A percentile compares a stretch with the other conserved stretches of the same genome.
Evolutionary conservation across 2,113 vertebrate species (phyloP).

Genomic region (Potamarius usumacintae): DNA sequence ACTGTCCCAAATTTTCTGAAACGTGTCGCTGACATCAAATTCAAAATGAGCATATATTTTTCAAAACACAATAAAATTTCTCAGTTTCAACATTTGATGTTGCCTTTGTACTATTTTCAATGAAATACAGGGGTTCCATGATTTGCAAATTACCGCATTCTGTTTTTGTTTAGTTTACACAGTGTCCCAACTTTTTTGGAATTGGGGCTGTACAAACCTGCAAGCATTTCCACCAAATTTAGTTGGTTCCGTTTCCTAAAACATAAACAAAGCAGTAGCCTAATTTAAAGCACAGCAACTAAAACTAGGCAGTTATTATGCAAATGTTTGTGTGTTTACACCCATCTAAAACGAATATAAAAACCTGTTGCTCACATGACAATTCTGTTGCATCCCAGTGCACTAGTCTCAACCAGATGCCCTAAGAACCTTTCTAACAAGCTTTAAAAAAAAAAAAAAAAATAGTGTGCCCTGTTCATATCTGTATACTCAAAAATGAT

Average conservation of each 20-base stretch:
- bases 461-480: background rate
- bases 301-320: background rate
- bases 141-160: too few species aligned
- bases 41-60: too few species aligned
- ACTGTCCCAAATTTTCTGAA: too few species aligned
- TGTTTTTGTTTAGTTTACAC: too few species aligned
- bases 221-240: background rate
- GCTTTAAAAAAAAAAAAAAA: background rate
- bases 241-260: background rate
- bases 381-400: background rate
- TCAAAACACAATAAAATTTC: too few species aligned
- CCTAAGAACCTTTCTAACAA: background rate
- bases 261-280: background rate
- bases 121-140: too few species aligned
- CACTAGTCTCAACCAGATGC: background rate
- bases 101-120: too few species aligned
- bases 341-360: background rate
- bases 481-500: constrained; percentile 5
- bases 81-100: too few species aligned
- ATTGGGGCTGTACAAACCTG: background rate
- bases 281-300: background rate
- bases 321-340: background rate
- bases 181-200: too few species aligned
- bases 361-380: background rate
- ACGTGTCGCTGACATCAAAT: too few species aligned